Evolutionary conservation across 2,113 vertebrate genomes (phyloP), one percentile per base, ranked within the genome.

Genomic region (Silurus meridionalis): DNA sequence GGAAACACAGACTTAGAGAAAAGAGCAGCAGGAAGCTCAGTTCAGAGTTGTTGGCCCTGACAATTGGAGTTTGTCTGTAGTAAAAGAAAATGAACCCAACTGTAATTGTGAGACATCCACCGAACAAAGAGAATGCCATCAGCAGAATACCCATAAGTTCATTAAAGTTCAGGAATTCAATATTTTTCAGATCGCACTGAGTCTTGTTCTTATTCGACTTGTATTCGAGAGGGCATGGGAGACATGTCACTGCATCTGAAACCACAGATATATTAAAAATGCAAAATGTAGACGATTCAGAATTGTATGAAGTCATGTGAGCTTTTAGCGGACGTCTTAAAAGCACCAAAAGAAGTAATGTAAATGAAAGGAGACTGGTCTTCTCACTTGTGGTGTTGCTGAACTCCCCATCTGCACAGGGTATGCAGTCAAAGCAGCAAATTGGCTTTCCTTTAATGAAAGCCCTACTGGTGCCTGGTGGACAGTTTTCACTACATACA

Each of bases 371-470:
- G 66, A 91, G 86, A 88, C 83, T 89, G 14, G 90, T 83, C 67
- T 87, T 93, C 93, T 95, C 93, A 96, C 95, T 95, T 95, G 94
- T 95, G 52, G 91, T 93, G 89, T 95, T 95, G 89, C 93, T 94
- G 88, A 95, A 94, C 87, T 95, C 93, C 55, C 94, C 94, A 2
- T 93, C 93, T 71, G 94, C 93, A 89, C 95, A 96, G 21, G 90
- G 84, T 53, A 94, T 92, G 88, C 94, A 96, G 75, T 94, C 93
- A 84, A 96, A 96, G 86, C 95, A 96, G 90, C 95, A 96, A 77
- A 94, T 85, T 10, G 95, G 94, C 69, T 94, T 94, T 21, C 93
- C 94, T 82, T 95, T 95, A 4, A 93, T 87, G 48, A 94, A 92
- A 17, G 94, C 93, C 75, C 91, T 93, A 4, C 91, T 92, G 19